Evolutionary conservation across 2,797 vertebrate genomes (phyloP).

Genomic region (Tamandua tetradactyla): DNA sequence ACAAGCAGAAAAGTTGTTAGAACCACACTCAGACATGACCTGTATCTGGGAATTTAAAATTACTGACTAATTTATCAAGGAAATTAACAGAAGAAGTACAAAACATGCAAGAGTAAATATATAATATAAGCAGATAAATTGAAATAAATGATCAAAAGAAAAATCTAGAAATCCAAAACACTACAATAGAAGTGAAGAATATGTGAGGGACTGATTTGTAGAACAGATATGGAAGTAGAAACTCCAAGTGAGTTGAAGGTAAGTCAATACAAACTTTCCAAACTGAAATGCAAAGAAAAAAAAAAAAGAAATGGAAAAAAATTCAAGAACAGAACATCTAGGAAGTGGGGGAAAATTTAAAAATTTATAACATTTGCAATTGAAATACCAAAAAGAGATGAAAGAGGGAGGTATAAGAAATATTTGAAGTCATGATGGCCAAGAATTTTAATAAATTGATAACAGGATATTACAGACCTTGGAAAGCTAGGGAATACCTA

Average conservation of each 20-base stretch:
- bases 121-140: neutral
- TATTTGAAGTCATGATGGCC: neutral
- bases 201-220: neutral
- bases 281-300: too few species aligned
- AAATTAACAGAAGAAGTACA: neutral
- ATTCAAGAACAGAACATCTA: too few species aligned
- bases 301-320: too few species aligned
- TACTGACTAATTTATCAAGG: neutral
- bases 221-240: neutral
- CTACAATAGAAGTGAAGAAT: neutral
- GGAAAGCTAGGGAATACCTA: too few species aligned
- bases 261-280: neutral
- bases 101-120: neutral
- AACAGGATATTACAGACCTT: too few species aligned
- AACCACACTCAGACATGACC: neutral
- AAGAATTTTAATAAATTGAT: neutral
- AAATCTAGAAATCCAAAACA: neutral
- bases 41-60: neutral
- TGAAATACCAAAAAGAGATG: neutral
- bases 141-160: neutral
- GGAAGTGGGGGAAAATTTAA: neutral
- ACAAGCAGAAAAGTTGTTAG: neutral
- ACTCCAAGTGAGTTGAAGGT: neutral
- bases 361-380: neutral
- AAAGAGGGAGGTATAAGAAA: neutral